Evolutionary conservation across 64 coral and sea anemone genomes (phyloP), one percentile per base, ranked within the genome.

Genomic region (Montipora foliosa): DNA sequence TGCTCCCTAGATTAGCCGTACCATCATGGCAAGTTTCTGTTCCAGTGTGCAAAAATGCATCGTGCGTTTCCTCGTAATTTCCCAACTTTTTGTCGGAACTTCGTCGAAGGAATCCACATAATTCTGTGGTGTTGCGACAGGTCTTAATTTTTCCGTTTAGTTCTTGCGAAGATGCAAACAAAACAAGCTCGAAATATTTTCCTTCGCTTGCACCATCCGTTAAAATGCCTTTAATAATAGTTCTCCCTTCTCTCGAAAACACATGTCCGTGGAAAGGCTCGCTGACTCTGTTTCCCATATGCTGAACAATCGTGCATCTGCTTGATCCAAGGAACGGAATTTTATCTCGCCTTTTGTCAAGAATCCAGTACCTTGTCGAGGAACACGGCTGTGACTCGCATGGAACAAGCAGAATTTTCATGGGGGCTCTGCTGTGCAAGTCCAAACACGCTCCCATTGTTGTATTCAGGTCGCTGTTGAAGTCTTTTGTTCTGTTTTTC

Each of bases 191-290:
- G 21, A 86, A 86, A 86, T 86, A 86, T 52, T 86, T 72, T 9
- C 82, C 82, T 8, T 86, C 82, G 13, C 14, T 47, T 12, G 82
- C 82, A 49, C 82, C 82, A 12, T 86, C 82, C 49, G 62, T 72
- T 86, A 86, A 86, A 86, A 71, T 72, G 8, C 82, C 82, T 86
- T 86, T 86, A 44, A 86, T 86, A 12, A 86, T 50, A 21, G 82
- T 86, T 17, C 46, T 44, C 4, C 67, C 82, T 50, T 86, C 82
- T 86, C 64, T 86, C 4, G 44, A 44, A 49, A 70, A 19, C 19
- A 86, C 10, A 21, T 72, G 64, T 70, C 82, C 82, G 10, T 86
- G 82, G 67, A 86, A 86, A 11, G 82, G 82, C 19, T 86, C 82
- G 44, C 37, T 86, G 17, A 86, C 82, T 47, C 82, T 86, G 82